phyloP scores from a whole-genome alignment of 2,888 invertebrate genomes.

The Cosmia pyralina region DNA sequence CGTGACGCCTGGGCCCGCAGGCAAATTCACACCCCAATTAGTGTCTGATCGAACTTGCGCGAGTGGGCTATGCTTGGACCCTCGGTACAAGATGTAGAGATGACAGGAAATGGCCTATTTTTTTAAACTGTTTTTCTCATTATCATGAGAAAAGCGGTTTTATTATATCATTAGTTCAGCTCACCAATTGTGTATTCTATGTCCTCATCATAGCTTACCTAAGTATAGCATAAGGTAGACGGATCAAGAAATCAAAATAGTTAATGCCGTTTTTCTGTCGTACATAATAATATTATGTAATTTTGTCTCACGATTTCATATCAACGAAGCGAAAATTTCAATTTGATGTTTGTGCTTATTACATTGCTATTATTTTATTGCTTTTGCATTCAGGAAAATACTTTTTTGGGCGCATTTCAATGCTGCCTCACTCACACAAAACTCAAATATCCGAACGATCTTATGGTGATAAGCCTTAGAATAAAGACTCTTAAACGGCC shows the following conservation, averaged over 20 bases:
- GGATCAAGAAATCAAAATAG: not conserved
- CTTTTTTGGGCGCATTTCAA: not conserved
- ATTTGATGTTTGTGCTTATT: not conserved
- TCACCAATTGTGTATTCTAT: not conserved
- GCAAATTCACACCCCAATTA: constrained; percentile 82
- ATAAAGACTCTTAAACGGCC: constrained; percentile 14
- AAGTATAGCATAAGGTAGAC: not conserved
- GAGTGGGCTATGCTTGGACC: constrained; percentile 55
- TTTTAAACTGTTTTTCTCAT: not conserved
- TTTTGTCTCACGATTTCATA: not conserved
- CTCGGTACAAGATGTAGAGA: constrained; percentile 41
- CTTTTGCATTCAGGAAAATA: not conserved
- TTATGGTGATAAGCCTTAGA: constrained; percentile 3
- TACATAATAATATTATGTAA: not conserved
- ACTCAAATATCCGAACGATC: constrained; percentile 3
- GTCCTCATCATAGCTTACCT: not conserved
- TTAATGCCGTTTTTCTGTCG: not conserved
- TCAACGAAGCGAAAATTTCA: too few relatives aligned
- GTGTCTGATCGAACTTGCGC: constrained; percentile 73
- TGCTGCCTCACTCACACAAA: not conserved
- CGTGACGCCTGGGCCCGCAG: constrained; percentile 66
- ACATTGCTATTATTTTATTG: too few relatives aligned
- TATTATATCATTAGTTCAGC: not conserved
- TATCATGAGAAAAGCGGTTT: not conserved
- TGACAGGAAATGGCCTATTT: constrained; percentile 45